A percentile compares a stretch with the other conserved stretches of the same genome.
phyloP scores from a whole-genome alignment of 2,797 vertebrate species.

The Diplodus puntazzo region DNA sequence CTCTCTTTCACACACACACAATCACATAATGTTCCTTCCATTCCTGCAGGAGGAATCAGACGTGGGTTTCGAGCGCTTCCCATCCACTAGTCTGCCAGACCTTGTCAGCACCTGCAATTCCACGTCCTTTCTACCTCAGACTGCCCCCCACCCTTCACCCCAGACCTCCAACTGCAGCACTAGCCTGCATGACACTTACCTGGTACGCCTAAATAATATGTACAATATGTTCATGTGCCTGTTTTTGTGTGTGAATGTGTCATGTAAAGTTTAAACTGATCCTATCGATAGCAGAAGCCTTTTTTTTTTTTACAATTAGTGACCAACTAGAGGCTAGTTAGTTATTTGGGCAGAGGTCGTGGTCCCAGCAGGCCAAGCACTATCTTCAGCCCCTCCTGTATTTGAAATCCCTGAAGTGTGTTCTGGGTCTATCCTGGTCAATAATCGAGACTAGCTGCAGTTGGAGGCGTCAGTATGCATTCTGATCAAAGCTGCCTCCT shows the following conservation, averaged over 20 bases:
- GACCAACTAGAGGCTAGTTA: not conserved
- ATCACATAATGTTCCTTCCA: not conserved
- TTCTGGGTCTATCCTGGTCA: not conserved
- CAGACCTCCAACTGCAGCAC: conserved; percentile 74
- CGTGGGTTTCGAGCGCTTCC: conserved; percentile 91
- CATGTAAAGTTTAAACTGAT: not conserved
- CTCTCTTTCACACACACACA: too few species aligned
- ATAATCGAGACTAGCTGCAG: not conserved
- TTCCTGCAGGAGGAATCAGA: conserved; percentile 88
- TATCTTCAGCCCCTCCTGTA: not conserved
- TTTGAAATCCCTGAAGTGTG: too few species aligned
- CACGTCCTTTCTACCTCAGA: conserved; percentile 76
- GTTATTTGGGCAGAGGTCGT: not conserved
- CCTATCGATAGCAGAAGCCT: not conserved
- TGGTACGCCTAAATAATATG: conserved; percentile 81
- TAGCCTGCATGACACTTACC: conserved; percentile 68
- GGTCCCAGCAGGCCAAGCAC: not conserved
- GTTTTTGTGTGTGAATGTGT: not conserved
- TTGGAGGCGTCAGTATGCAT: not conserved
- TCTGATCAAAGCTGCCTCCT: not conserved
- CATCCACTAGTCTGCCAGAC: conserved; percentile 94
- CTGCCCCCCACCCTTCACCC: conserved; percentile 41
- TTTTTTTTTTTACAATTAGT: not conserved
- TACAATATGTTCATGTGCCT: not conserved
- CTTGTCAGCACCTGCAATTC: conserved; percentile 90